Base-by-base conservation (phyloP, 2,113 vertebrate species). In the Esox niger region DNA sequence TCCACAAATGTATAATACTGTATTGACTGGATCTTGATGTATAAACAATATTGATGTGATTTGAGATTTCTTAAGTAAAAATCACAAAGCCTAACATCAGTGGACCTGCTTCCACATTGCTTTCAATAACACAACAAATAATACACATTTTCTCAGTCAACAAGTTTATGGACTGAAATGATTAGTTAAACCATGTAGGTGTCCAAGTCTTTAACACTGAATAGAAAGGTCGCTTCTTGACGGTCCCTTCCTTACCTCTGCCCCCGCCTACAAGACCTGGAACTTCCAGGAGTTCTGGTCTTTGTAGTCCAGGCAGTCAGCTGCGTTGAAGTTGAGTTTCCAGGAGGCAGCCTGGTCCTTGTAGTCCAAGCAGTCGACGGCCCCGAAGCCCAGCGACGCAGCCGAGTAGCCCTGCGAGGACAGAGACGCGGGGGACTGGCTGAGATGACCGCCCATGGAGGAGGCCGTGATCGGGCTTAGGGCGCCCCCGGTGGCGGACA, bases 281-380 rank as follows among this genome's bases (percentile, higher is more conserved):
- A 95, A 95, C 79, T 95, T 95, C 94, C 94, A 95, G 71, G 94
- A 94, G 80, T 92, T 94, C 78, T 95, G 94, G 65, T 95, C 94
- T 79, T 95, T 95, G 88, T 95, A 95, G 85, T 95, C 94, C 86
- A 95, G 88, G 84, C 94, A 95, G 82, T 95, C 94, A 32, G 92
- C 84, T 5, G 92, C 85, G 17, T 90, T 92, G 81, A 95, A 95
- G 81, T 93, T 94, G 68, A 95, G 91, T 79, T 95, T 95, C 94
- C 94, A 95, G 5, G 89, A 78, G 64, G 82, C 77, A 32, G 88
- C 80, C 81, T 92, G 93, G 68, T 95, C 94, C 82, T 95, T 95
- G 90, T 95, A 95, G 78, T 95, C 94, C 69, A 95, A 86, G 83
- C 93, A 95, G 80, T 95, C 94, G 68, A 93, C 91, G 0, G 92